Base-by-base conservation (phyloP, 2,113 vertebrate genomes). In the Neoarius graeffei region DNA sequence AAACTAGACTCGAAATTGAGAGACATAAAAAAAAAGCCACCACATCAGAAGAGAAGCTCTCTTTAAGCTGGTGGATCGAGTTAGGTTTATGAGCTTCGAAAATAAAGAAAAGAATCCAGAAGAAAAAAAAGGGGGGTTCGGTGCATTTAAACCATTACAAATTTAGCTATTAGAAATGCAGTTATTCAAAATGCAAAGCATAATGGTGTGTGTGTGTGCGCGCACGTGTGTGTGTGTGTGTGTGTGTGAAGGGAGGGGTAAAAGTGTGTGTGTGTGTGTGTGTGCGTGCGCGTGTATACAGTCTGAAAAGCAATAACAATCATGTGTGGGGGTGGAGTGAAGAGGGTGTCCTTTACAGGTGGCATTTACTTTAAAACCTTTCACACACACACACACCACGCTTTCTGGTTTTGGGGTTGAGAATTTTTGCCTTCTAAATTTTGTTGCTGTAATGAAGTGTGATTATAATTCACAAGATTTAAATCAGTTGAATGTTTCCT, bases 231-330 rank as follows among this genome's bases (percentile, higher is more conserved):
- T 71, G 11, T 83, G n/a, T 67, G 60, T 23, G 42, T 56, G 42
- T 14, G 60, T 56, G 62, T 87, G 64, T 71, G 85, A 69, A 23
- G n/a, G 60, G n/a, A 82, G 13, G 66, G 7, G 52, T 27, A 67
- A 48, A 8, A 30, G n/a, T 67, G 87, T 67, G 82, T 79, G 59
- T 54, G 73, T 84, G 82, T 57, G 81, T 59, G 73, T 59, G 73
- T 87, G 90, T 66, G 92, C 87, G 87, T 90, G 92, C 79, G 92
- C 88, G 80, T 82, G 17, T 60, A 11, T 48, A 48, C 57, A 48
- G 30, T 42, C 30, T 62, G 59, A 10, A 82, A 60, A 3, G 27
- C 35, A 62, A 57, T 62, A 62, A 30, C 20, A 60, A 60, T 62
- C 80, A 60, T 62, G 80, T 82, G 80, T 82, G 80, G 80, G 80